Evolutionary conservation across 2,888 invertebrate species (phyloP).

Genomic region (Machimus rusticus): DNA sequence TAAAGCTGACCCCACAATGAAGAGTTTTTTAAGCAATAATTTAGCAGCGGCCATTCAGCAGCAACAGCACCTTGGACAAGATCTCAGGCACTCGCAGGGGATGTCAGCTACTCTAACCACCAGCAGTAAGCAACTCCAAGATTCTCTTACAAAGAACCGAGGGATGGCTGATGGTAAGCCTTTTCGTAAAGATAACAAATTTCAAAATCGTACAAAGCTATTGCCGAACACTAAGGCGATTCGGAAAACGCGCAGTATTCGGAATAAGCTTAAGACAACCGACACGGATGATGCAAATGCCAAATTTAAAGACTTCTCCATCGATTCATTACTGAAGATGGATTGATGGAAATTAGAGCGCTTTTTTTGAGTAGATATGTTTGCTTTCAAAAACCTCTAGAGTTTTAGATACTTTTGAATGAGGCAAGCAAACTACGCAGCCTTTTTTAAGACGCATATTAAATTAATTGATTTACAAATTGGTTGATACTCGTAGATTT

Average conservation of each 20-base stretch:
- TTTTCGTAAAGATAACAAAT: neutral
- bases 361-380: neutral
- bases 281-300: slow-evolving; percentile 59
- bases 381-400: neutral
- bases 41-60: neutral
- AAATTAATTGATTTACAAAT: neutral
- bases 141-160: neutral
- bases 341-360: slow-evolving; percentile 47
- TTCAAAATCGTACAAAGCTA: neutral
- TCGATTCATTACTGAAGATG: slow-evolving; percentile 60
- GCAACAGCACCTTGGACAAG: neutral
- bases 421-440: neutral
- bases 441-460: neutral
- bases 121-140: neutral
- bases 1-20: neutral
- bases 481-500: neutral
- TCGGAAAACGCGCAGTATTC: neutral
- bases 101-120: neutral
- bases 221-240: neutral
- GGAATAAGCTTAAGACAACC: neutral
- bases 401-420: neutral
- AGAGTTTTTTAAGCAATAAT: slow-evolving; percentile 19
- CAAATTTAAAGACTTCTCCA: slow-evolving; percentile 64
- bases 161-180: neutral
- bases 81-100: neutral